phyloP scores from a whole-genome alignment of 2,113 vertebrate genomes.

The Centrocercus urophasianus region DNA sequence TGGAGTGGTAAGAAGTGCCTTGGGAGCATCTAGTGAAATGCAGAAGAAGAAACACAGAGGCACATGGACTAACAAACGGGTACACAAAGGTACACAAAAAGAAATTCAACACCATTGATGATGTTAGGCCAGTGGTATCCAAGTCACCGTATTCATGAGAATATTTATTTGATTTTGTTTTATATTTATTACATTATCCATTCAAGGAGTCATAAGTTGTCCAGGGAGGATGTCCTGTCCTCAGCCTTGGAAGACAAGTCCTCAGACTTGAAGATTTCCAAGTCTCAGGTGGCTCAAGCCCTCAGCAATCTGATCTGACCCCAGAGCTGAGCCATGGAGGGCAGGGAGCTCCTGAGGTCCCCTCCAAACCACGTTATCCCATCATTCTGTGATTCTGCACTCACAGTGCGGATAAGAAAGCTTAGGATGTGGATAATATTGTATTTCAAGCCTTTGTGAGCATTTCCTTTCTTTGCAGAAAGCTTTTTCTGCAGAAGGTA shows the following conservation, averaged over 20 bases:
- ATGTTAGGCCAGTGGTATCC: neutral
- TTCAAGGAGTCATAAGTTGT: neutral
- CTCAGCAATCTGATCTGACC: neutral
- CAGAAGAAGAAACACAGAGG: neutral
- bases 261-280: neutral
- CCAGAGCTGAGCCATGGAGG: neutral
- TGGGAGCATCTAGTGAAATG: neutral
- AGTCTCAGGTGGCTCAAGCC: neutral
- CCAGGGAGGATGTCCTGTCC: neutral
- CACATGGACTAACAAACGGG: neutral
- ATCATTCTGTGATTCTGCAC: neutral
- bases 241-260: neutral
- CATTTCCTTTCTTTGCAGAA: neutral
- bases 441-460: neutral
- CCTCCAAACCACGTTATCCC: neutral
- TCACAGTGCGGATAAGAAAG: neutral
- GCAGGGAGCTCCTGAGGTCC: neutral
- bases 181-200: neutral
- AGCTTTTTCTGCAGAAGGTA: neutral
- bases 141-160: neutral
- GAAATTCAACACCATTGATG: neutral
- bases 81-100: neutral
- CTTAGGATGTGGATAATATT: neutral
- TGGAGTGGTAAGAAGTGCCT: neutral
- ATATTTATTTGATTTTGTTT: neutral